Base-by-base conservation (phyloP, 1,140 invertebrate genomes). In the Drosophila busckii region DNA sequence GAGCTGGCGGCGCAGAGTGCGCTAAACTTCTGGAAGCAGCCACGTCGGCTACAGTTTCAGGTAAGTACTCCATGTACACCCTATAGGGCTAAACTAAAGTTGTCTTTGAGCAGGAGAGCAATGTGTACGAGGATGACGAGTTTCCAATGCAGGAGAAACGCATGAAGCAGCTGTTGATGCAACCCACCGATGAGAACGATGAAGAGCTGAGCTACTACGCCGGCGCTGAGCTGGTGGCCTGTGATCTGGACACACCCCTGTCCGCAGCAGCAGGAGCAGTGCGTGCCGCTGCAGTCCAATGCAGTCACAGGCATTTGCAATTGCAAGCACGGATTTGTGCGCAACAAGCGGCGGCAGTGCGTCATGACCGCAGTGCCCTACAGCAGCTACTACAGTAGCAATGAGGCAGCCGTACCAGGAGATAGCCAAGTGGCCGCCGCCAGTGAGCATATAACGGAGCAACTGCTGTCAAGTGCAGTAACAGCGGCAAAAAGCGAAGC, bases 301-400 rank as follows among this genome's bases (percentile, higher is more conserved):
- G 88, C 88, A 5, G 76, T 89, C 23, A 89, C 89, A 63, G 93
- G 94, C 2, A 85, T 92, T 12, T 96, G 94, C 68, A 88, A 90
- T 71, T 95, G 94, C 85, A 85, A 89, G 23, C 73, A 88, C 9
- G 92, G 91, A 8, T 93, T 85, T 63, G 78, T 87, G 13, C 88
- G 90, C 31, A 90, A 91, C 70, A 71, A 82, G 16, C 88, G 88
- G 35, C 89, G 89, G 56, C 76, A 84, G 25, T 88, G 89, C 60
- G 37, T 88, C 1, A 49, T 68, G 46, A 42, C 83, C 70, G 59
- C 80, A 70, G 23, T 69, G 75, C 25, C 80, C 4, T 76, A 78
- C 13, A 63, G 59, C 31, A 37, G 59, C 17, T 70, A 60, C 29
- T 53, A 63, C 15, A 53, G 45, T 35, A 59, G 32, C 26, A 61